phyloP scores from a whole-genome alignment of 2,797 vertebrate species.

The Galago senegalensis region DNA sequence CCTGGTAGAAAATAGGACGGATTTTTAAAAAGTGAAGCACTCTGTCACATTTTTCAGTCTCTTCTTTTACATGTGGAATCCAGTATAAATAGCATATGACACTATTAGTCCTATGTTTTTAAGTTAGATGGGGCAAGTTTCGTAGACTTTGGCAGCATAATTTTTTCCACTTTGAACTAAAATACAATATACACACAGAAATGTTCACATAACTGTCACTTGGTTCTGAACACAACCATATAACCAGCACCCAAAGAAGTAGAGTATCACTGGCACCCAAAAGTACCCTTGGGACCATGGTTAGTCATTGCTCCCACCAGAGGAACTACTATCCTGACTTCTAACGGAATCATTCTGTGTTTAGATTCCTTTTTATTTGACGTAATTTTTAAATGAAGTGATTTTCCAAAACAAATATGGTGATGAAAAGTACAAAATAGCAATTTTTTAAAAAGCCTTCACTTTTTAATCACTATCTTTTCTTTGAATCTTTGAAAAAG shows the following conservation, averaged over 20 bases:
- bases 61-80: constrained; percentile 38
- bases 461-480: constrained; percentile 4
- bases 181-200: neutral
- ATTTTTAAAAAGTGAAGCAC: neutral
- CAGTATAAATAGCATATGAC: neutral
- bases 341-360: neutral
- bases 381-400: constrained; percentile 10
- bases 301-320: neutral
- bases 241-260: neutral
- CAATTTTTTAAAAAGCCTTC: neutral
- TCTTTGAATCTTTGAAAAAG: constrained; percentile 49
- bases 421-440: neutral
- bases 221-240: neutral
- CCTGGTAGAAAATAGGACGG: neutral
- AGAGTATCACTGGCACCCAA: neutral
- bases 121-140: neutral
- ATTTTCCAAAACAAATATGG: constrained; percentile 27
- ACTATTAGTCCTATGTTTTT: neutral
- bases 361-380: constrained; percentile 40
- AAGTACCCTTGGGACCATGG: no score
- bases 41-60: constrained; percentile 30
- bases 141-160: neutral
- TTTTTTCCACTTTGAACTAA: neutral
- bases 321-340: neutral
- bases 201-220: constrained; percentile 18